phyloP scores from a whole-genome alignment of 1,140 invertebrate species.

The Bombus fervidus region DNA sequence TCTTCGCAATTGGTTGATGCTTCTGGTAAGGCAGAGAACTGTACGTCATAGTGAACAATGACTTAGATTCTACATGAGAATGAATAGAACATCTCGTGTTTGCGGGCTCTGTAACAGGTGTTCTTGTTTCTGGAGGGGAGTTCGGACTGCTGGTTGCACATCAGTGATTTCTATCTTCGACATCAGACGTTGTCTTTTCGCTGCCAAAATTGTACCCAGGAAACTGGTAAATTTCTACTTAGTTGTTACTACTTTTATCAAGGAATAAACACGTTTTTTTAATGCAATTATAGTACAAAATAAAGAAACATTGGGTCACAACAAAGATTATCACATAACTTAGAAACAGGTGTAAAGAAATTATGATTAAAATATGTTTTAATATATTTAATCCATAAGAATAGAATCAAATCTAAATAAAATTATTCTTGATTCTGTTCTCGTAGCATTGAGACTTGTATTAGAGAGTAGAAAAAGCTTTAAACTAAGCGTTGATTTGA shows the following conservation, averaged over 20 bases:
- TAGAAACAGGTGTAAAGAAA: neutral
- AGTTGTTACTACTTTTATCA: no score
- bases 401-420: neutral
- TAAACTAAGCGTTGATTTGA: neutral
- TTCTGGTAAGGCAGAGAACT: conserved; percentile 52
- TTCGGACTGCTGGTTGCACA: neutral
- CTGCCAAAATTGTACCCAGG: neutral
- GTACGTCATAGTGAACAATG: conserved; percentile 49
- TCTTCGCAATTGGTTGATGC: neutral
- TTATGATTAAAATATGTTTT: neutral
- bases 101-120: conserved; percentile 75
- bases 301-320: no score
- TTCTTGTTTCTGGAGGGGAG: conserved; percentile 67
- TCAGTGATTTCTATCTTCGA: neutral
- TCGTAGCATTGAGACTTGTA: neutral
- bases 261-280: neutral
- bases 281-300: neutral
- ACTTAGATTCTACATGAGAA: conserved; percentile 68
- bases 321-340: neutral
- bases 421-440: neutral
- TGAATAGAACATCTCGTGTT: conserved; percentile 74
- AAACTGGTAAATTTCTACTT: neutral
- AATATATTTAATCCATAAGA: neutral
- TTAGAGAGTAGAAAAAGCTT: neutral
- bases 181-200: neutral